These are phyloP conservation scores for Zelleria hepariella DNA, from an alignment of 2,888 invertebrate genomes.

Conservation along the genomic window DNA sequence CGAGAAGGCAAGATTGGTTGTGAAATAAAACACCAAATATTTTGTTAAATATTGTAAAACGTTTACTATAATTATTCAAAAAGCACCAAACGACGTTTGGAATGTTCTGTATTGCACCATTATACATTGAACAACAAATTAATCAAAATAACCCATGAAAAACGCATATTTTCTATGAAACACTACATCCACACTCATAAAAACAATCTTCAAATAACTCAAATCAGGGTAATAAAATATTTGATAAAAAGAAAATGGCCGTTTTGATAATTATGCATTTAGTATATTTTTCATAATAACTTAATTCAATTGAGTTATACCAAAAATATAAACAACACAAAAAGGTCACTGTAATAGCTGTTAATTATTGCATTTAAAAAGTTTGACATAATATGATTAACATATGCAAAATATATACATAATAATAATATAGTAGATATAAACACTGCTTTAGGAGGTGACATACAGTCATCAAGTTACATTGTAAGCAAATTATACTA, in stretches of 20 bases:
- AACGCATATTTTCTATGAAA: neutral
- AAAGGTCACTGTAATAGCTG: constrained; percentile 63
- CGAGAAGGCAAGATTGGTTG: constrained; percentile 21
- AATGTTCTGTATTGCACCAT: constrained; percentile 70
- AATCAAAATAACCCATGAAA: neutral
- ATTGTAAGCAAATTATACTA: neutral
- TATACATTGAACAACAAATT: constrained; percentile 19
- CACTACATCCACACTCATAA: constrained; percentile 19
- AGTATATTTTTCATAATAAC: constrained; percentile 15
- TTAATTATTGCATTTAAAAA: constrained; percentile 8
- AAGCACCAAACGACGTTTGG: constrained; percentile 70
- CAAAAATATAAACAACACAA: constrained; percentile 26
- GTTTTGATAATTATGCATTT: constrained; percentile 9
- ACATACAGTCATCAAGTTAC: neutral
- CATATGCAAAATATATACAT: neutral
- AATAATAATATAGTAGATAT: neutral
- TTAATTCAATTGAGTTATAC: constrained; percentile 9
- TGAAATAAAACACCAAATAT: constrained; percentile 51
- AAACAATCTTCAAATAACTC: constrained; percentile 36
- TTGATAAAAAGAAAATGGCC: constrained; percentile 21
- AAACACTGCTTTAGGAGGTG: neutral
- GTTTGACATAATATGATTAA: neutral
- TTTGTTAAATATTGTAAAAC: constrained; percentile 39
- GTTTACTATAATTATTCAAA: constrained; percentile 64
- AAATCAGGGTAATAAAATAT: constrained; percentile 26